Conservation (phyloP, 2,888 invertebrate genomes). For the Aplocera efformata region DNA sequence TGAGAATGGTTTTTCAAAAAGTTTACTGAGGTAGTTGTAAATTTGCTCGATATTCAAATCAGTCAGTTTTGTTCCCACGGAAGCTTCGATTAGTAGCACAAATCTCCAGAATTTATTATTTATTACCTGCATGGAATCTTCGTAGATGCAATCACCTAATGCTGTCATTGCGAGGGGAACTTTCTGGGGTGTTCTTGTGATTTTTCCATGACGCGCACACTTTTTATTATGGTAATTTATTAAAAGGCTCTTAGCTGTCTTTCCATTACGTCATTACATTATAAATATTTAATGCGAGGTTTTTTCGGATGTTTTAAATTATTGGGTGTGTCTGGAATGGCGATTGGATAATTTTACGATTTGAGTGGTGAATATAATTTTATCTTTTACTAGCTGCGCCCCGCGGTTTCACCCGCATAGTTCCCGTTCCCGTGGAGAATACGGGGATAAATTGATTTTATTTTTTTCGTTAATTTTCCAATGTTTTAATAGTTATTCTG, state of each 20-base stretch:
- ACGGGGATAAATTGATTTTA: no score
- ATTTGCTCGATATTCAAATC: no score
- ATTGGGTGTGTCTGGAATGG: constrained; percentile 20
- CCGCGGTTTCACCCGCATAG: no score
- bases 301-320: constrained; percentile 14
- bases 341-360: constrained; percentile 6
- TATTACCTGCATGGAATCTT: constrained; percentile 26
- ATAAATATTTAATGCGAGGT: constrained; percentile 28
- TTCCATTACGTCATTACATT: constrained; percentile 27
- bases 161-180: constrained; percentile 37
- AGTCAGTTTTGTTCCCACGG: neutral
- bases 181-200: constrained; percentile 11
- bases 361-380: no score
- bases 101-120: constrained; percentile 26
- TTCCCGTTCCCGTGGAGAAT: no score
- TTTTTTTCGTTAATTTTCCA: no score
- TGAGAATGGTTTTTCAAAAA: no score
- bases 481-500: no score
- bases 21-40: no score
- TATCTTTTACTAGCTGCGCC: no score
- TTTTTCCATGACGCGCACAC: constrained; percentile 35
- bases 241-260: constrained; percentile 45
- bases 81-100: constrained; percentile 2
- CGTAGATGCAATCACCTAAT: constrained; percentile 38
- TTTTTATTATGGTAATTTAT: constrained; percentile 58